These are phyloP conservation scores for Propithecus perrieri DNA, from an alignment of 2,797 vertebrate species.

Conservation along the genomic window DNA sequence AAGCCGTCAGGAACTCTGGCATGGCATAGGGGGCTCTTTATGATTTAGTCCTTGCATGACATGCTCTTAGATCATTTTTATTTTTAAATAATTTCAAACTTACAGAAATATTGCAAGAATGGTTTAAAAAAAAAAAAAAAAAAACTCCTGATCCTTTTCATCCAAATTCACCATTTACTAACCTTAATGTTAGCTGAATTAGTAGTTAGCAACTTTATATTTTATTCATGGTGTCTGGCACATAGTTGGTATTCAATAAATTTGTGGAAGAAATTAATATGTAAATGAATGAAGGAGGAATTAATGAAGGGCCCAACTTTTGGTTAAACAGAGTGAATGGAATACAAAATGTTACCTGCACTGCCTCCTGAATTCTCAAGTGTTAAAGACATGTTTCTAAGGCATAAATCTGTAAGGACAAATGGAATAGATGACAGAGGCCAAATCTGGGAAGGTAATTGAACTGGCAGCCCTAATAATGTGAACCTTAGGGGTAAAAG, in stretches of 20 bases:
- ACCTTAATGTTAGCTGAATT: conserved; percentile 3
- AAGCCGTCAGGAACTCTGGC: neutral
- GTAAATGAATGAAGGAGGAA: neutral
- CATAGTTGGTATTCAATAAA: neutral
- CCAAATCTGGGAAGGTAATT: neutral
- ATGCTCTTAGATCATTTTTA: neutral
- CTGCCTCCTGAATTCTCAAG: neutral
- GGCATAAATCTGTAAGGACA: neutral
- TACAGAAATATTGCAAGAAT: neutral
- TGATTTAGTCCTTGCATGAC: neutral
- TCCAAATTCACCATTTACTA: conserved; percentile 1
- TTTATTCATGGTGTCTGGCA: neutral
- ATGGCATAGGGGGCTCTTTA: neutral
- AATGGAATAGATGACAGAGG: neutral
- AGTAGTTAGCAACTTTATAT: neutral
- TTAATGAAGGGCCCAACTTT: neutral
- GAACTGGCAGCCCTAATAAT: neutral
- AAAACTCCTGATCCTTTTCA: neutral
- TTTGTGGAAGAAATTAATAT: neutral
- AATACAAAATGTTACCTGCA: neutral
- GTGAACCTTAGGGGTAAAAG: neutral
- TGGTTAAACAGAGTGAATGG: neutral
- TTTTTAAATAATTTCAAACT: conserved; percentile 34
- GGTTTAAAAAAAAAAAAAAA: neutral
- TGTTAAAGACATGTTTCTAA: neutral